A percentile compares a stretch with the other conserved stretches of the same genome.
phyloP scores from a whole-genome alignment of 1,140 invertebrate genomes.

The Drosophila ogumai region DNA sequence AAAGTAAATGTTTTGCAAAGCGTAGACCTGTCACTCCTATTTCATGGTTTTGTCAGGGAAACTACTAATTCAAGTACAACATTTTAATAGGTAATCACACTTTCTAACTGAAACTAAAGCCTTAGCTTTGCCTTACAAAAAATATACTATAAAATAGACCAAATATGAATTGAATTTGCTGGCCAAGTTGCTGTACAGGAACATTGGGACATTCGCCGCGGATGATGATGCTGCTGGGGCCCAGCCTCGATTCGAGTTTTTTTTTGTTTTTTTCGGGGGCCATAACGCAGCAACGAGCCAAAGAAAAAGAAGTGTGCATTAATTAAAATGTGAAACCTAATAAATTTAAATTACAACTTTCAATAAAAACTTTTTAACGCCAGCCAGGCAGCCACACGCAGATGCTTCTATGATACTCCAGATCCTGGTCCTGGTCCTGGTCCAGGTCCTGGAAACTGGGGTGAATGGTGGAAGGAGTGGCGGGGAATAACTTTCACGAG shows the following conservation, averaged over 20 bases:
- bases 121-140: neutral
- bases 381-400: constrained; percentile 35
- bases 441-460: neutral
- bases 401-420: constrained; percentile 45
- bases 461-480: too few species aligned
- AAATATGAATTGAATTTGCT: neutral
- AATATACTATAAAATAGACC: too few species aligned
- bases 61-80: neutral
- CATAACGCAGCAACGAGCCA: constrained; percentile 27
- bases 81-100: neutral
- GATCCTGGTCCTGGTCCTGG: constrained; percentile 3
- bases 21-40: too few species aligned
- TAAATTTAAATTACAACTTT: constrained; percentile 83
- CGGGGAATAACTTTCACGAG: constrained; percentile 60
- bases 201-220: constrained; percentile 2
- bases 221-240: neutral
- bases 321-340: constrained; percentile 83
- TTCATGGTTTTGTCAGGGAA: too few species aligned
- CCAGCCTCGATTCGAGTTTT: neutral
- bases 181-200: neutral
- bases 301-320: constrained; percentile 65
- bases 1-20: too few species aligned
- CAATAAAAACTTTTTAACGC: constrained; percentile 78
- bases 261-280: neutral
- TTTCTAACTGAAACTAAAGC: neutral